Conservation (phyloP, 1,140 invertebrate species). For the Phortica variegata region DNA sequence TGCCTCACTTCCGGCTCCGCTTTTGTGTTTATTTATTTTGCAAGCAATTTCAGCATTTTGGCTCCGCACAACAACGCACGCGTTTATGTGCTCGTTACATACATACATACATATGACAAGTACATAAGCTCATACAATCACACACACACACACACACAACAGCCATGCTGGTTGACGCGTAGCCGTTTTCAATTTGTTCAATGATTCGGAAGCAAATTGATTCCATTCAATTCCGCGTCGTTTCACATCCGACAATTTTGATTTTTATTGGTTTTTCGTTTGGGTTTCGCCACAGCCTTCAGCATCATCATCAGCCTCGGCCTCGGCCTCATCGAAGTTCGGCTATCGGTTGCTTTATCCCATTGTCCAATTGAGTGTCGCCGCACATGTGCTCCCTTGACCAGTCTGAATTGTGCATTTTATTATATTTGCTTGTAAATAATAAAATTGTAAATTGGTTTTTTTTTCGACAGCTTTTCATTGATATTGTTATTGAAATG, state of each 20-base stretch:
- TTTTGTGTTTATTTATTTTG: conserved; percentile 50
- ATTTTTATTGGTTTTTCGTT: conserved; percentile 47
- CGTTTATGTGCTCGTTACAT: conserved; percentile 7
- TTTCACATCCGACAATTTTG: conserved; percentile 52
- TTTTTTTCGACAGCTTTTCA: conserved; percentile 49
- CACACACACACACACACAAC: conserved; percentile 3
- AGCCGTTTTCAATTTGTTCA: conserved; percentile 56
- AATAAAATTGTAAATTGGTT: conserved; percentile 54
- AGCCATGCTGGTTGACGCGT: neutral
- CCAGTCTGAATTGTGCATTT: conserved; percentile 2
- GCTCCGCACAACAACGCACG: no score
- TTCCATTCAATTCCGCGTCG: conserved; percentile 54
- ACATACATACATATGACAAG: neutral
- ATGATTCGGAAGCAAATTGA: conserved; percentile 57
- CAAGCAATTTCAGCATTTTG: conserved; percentile 45
- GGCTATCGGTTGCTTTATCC: conserved; percentile 23
- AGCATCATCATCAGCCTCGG: no score
- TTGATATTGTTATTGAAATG: conserved; percentile 52
- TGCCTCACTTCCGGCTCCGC: conserved; percentile 40
- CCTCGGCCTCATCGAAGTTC: conserved; percentile 4
- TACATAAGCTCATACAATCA: neutral
- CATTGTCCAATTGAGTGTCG: conserved; percentile 3
- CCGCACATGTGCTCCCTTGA: neutral
- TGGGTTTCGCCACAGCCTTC: no score
- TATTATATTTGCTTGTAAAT: conserved; percentile 17